Evolutionary conservation across 2,888 invertebrate species (phyloP).

Genomic region (Zele albiditarsus): DNA sequence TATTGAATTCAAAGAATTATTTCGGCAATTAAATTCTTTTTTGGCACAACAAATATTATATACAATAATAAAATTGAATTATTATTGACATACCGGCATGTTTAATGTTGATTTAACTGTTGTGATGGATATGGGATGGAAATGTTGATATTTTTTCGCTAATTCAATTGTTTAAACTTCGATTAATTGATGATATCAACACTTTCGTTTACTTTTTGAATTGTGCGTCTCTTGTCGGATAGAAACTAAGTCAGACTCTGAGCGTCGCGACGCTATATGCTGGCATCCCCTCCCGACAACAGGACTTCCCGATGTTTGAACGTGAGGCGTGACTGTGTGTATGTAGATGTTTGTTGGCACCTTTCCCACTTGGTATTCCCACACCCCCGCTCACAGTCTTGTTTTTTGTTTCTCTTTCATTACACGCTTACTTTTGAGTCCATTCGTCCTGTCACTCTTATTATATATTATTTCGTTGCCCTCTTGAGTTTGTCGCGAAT

Average conservation of each 20-base stretch:
- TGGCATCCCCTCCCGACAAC: slow-evolving; percentile 69
- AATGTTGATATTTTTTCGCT: background rate
- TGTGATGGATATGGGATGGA: background rate
- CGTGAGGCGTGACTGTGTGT: slow-evolving; percentile 45
- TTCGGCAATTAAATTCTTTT: background rate
- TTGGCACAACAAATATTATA: background rate
- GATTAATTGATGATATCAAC: slow-evolving; percentile 28
- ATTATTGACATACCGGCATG: slow-evolving; percentile 67
- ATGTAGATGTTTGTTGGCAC: slow-evolving; percentile 58
- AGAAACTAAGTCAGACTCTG: slow-evolving; percentile 67
- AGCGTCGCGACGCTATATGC: slow-evolving; percentile 75
- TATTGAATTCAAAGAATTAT: background rate
- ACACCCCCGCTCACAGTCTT: slow-evolving; percentile 61
- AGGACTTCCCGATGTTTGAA: slow-evolving; percentile 56
- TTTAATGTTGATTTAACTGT: slow-evolving; percentile 49
- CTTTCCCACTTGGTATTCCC: slow-evolving; percentile 67
- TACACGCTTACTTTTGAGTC: background rate
- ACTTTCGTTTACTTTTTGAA: slow-evolving; percentile 57
- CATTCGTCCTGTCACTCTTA: background rate
- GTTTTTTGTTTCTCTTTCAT: background rate
- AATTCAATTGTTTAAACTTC: background rate
- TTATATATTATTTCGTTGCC: background rate
- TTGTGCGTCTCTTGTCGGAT: slow-evolving; percentile 61
- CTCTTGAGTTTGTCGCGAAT: background rate
- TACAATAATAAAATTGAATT: background rate